Evolutionary conservation across 2,888 invertebrate species (phyloP).

Genomic region (Parnassius glacialis): DNA sequence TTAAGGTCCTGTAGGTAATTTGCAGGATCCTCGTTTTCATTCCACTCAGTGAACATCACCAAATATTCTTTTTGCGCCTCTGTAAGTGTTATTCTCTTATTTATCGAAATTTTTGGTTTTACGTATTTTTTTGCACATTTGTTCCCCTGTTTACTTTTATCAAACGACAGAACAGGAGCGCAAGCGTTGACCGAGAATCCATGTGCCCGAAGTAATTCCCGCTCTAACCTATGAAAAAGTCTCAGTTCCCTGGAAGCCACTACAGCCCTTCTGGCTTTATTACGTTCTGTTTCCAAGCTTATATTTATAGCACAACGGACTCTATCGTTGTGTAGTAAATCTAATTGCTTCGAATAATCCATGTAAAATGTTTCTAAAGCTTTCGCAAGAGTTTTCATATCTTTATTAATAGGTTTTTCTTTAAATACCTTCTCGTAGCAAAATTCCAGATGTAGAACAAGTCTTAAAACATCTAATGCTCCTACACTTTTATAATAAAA

Average conservation of each 20-base stretch:
- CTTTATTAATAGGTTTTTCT: slow-evolving; percentile 80
- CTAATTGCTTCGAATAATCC: slow-evolving; percentile 73
- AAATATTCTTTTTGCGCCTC: too few relatives aligned
- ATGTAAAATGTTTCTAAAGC: slow-evolving; percentile 80
- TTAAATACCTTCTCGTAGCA: slow-evolving; percentile 82
- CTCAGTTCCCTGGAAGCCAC: slow-evolving; percentile 80
- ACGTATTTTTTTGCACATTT: background rate
- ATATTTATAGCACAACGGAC: slow-evolving; percentile 76
- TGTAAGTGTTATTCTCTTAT: too few relatives aligned
- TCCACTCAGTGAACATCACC: too few relatives aligned
- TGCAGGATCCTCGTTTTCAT: too few relatives aligned
- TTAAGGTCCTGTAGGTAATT: too few relatives aligned
- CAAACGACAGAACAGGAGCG: slow-evolving; percentile 15
- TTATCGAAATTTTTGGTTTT: background rate
- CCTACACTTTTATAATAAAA: slow-evolving; percentile 80
- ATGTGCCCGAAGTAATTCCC: slow-evolving; percentile 64
- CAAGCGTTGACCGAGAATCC: slow-evolving; percentile 39
- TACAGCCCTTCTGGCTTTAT: slow-evolving; percentile 73
- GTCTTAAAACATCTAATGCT: slow-evolving; percentile 77
- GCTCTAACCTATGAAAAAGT: slow-evolving; percentile 70
- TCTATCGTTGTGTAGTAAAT: slow-evolving; percentile 75
- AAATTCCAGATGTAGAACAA: slow-evolving; percentile 82
- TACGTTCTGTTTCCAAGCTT: slow-evolving; percentile 73
- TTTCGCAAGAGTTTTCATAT: slow-evolving; percentile 78
- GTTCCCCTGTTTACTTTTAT: slow-evolving; percentile 7